Evolutionary conservation across 1,140 invertebrate species (phyloP), one percentile per base, ranked within the genome.

Genomic region (Aleiodes sp.): DNA sequence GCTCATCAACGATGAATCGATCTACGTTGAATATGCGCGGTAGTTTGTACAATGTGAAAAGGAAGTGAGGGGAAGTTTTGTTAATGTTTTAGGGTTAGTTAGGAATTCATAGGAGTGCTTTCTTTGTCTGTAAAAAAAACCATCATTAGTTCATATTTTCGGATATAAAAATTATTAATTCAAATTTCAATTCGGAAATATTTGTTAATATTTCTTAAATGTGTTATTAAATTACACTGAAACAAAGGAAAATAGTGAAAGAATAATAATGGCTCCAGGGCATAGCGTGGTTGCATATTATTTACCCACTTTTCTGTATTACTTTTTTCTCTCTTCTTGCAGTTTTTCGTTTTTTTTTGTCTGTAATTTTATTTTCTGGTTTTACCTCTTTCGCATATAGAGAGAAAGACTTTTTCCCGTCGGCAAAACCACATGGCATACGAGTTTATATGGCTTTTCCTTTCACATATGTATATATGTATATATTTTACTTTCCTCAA

Each of bases 1-100:
- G 33, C 56, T 65, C 60, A 60, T 70, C 65, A 68, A 39, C 57
- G 61, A 68, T 59, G 33, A 78, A 59, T 78, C 72, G 75, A 77
- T 79, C 59, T 68, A 56, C 64, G 3, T n/a, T 39, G 29, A 35
- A 70, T 33, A 29, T 62, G 63, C 28, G 63, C 33, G 26, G 56
- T 63, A 63, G 60, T 56, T 6, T 2, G 39, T 43, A 43, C 26
- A 24, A 1, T 24, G 19, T 52, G 9, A 24, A 52, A 52, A 52
- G 26, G 24, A 19, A 6, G 21, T 21, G 21, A 52, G 46, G 41
- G 46, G 61, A 39, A 35, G 35, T 14, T 33, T 56, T 24, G 19
- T 33, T 16, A 12, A 66, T 56, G 4, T 4, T 52, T 52, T 1
- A 21, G 16, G 19, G 46, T 52, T n/a, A 41, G 8, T 41, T 41